phyloP scores from a whole-genome alignment of 2,797 vertebrate genomes.

The Chloroceryle amazona region DNA sequence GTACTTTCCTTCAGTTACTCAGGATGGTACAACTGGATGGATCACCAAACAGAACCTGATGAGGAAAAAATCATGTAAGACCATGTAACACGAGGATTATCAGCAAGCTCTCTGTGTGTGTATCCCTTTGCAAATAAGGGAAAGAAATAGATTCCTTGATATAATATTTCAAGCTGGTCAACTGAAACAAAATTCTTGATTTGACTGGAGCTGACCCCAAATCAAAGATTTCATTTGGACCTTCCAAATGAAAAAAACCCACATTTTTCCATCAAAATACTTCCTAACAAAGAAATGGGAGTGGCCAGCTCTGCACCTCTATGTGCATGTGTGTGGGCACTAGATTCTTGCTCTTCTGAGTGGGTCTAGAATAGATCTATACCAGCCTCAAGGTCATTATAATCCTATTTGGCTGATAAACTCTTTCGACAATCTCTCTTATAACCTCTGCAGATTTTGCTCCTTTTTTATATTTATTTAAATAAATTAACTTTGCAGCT shows the following conservation, averaged over 20 bases:
- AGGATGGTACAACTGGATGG: not conserved
- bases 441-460: not conserved
- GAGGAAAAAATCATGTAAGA: not conserved
- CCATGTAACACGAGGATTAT: not conserved
- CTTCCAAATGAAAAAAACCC: not conserved
- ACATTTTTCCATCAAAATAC: not conserved
- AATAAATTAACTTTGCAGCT: not conserved
- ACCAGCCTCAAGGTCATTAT: not conserved
- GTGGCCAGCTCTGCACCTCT: not conserved
- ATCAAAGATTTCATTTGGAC: not conserved
- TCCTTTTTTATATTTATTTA: not conserved
- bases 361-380: not conserved
- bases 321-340: rapidly evolving
- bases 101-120: not conserved
- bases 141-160: not conserved
- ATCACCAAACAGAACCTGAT: not conserved
- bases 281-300: not conserved
- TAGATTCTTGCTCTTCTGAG: not conserved
- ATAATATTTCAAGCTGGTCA: not conserved
- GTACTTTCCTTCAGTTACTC: not conserved
- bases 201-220: not conserved
- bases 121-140: not conserved
- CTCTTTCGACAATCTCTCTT: not conserved
- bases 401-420: not conserved
- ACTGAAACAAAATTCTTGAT: not conserved